These are phyloP conservation scores for Solenopsis invicta DNA, from an alignment of 1,140 invertebrate species.

Conservation along the genomic window DNA sequence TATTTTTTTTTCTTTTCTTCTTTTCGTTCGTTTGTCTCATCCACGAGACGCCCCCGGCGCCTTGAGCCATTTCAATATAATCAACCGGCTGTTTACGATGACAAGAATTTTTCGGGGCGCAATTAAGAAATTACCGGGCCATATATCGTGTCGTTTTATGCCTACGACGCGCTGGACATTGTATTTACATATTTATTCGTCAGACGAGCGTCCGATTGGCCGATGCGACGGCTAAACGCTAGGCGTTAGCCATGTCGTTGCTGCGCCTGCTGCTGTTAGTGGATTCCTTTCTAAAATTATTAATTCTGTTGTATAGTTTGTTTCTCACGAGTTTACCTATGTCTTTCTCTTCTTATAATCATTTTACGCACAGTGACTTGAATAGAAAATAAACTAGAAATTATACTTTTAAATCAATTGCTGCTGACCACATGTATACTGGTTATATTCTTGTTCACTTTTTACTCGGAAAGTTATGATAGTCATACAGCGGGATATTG, in stretches of 20 bases:
- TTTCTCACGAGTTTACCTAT: background rate
- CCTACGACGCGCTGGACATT: conserved; percentile 72
- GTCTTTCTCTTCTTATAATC: conserved; percentile 4
- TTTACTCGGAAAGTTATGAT: background rate
- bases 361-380: background rate
- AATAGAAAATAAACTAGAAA: background rate
- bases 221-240: conserved; percentile 70
- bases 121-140: conserved; percentile 87
- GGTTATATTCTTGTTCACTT: background rate
- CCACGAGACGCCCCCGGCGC: conserved; percentile 74
- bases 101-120: conserved; percentile 85
- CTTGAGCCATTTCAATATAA: conserved; percentile 78
- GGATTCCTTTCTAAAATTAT: conserved; percentile 60
- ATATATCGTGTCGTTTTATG: conserved; percentile 86
- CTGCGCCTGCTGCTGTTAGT: conserved; percentile 45
- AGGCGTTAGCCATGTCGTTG: conserved; percentile 48
- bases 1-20: background rate
- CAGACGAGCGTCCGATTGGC: conserved; percentile 35
- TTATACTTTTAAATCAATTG: too few species aligned
- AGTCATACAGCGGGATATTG: background rate
- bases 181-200: conserved; percentile 83
- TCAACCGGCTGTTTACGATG: conserved; percentile 85
- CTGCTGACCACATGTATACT: background rate
- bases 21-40: conserved; percentile 45
- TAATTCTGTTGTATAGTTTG: conserved; percentile 66